Conservation (phyloP, 2,888 invertebrate species). For the Dryocosmus kuriphilus region DNA sequence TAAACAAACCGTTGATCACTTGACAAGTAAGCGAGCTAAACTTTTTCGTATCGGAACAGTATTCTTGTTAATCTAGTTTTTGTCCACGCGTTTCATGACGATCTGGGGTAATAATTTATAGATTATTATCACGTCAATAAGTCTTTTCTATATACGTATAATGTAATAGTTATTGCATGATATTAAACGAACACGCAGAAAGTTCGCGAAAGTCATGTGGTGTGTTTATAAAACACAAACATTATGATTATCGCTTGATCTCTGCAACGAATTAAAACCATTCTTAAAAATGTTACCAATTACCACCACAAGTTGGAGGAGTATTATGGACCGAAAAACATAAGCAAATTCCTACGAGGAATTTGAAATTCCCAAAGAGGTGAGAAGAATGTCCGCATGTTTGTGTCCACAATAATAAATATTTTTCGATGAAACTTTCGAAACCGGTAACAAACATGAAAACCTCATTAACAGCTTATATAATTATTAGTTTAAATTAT, state of each 20-base stretch:
- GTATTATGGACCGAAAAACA: background rate
- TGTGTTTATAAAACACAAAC: background rate
- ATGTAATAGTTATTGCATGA: constrained; percentile 47
- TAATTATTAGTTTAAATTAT: too few species aligned
- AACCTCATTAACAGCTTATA: too few species aligned
- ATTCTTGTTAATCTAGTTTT: constrained; percentile 37
- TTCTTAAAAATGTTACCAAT: background rate
- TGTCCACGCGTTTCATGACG: constrained; percentile 24
- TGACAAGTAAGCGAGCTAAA: constrained; percentile 32
- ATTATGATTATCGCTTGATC: background rate
- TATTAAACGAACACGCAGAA: constrained; percentile 1
- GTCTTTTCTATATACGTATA: constrained; percentile 53
- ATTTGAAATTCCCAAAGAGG: background rate
- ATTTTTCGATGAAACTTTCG: too few species aligned
- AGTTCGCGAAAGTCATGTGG: background rate
- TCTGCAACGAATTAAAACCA: background rate
- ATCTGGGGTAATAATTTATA: constrained; percentile 24
- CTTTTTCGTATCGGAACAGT: constrained; percentile 25
- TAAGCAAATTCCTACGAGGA: background rate
- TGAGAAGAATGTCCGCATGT: background rate
- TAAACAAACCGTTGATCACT: constrained; percentile 18
- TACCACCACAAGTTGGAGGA: background rate
- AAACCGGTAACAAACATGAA: too few species aligned
- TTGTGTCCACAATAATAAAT: too few species aligned
- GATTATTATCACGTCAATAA: constrained; percentile 56